These are phyloP conservation scores for Pyrrhura leucotis DNA, from an alignment of 2,797 vertebrate genomes.

Conservation along the genomic window DNA sequence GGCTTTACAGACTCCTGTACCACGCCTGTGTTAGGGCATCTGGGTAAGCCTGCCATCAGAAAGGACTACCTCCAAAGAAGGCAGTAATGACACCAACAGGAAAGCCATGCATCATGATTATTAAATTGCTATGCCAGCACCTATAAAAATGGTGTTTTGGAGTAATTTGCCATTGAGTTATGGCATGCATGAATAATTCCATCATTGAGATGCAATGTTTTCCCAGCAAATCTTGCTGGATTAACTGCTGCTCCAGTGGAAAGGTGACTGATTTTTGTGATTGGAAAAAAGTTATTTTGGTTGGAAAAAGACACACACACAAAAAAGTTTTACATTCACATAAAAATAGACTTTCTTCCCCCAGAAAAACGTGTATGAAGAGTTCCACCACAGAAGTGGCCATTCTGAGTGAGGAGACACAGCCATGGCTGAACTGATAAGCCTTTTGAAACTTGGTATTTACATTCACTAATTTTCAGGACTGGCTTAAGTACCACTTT, in stretches of 20 bases:
- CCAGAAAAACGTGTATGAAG: not conserved
- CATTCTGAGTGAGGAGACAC: not conserved
- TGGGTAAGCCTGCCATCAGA: not conserved
- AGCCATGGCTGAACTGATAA: not conserved
- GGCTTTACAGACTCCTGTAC: not conserved
- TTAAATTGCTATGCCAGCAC: not conserved
- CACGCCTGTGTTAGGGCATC: not conserved
- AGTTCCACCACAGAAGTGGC: rapidly evolving
- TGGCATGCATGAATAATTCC: not conserved
- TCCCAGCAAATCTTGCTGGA: not conserved
- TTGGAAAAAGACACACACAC: not conserved
- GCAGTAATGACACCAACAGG: not conserved
- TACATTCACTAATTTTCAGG: not conserved
- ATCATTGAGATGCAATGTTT: not conserved
- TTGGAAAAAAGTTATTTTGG: not conserved
- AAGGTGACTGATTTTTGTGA: not conserved
- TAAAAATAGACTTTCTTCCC: not conserved
- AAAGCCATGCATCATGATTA: not conserved
- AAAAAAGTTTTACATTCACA: not conserved
- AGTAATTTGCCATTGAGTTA: not conserved
- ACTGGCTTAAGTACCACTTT: not conserved
- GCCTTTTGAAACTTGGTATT: not conserved
- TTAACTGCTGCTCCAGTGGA: not conserved
- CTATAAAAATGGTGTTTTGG: not conserved
- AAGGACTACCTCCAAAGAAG: not conserved